Evolutionary conservation across 2,113 vertebrate species (phyloP), one percentile per base, ranked within the genome.

Genomic region (Nothoprocta perdicaria): DNA sequence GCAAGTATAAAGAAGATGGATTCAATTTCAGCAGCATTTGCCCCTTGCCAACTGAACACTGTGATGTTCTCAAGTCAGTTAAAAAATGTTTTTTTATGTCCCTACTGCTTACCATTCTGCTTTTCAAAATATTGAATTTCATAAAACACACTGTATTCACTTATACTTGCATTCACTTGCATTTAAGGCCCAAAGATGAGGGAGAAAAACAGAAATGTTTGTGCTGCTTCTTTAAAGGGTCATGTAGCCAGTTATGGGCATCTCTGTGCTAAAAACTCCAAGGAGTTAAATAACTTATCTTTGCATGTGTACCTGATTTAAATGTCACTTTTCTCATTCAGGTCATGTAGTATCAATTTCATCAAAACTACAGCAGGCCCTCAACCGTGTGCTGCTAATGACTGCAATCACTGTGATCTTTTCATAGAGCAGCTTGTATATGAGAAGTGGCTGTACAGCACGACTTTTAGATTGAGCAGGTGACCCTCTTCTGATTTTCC

Each of bases 1-100:
- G 73, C 57, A 63, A 80, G 65, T 38, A 5, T 83, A 92, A 88
- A 72, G 68, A 91, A 92, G 92, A 92, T 40, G 84, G 87, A 93
- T 92, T 89, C 82, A 77, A 95, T 75, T 41, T 90, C 90, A 40
- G 67, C 57, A 88, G 65, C 48, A 48, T 88, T 68, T 88, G 83
- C n/a, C 53, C 46, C 73, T 80, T 79, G 66, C 52, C 78, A 92
- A 17, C 85, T 31, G 48, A 89, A 89, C 23, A 29, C 24, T 61
- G 31, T 15, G 24, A 7, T 69, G 57, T 68, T 81, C 26, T 65
- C 57, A 5, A 72, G 76, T 80, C 90, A 75, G 57, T 31, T 81
- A 52, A 27, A 79, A 86, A 90, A 88, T 33, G 67, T 24, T 86
- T 86, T 24, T 86, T 86, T 73, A 61, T 40, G 46, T 85, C 75